These are phyloP conservation scores for Ormia ochracea DNA, from an alignment of 2,888 invertebrate genomes.

Conservation along the genomic window DNA sequence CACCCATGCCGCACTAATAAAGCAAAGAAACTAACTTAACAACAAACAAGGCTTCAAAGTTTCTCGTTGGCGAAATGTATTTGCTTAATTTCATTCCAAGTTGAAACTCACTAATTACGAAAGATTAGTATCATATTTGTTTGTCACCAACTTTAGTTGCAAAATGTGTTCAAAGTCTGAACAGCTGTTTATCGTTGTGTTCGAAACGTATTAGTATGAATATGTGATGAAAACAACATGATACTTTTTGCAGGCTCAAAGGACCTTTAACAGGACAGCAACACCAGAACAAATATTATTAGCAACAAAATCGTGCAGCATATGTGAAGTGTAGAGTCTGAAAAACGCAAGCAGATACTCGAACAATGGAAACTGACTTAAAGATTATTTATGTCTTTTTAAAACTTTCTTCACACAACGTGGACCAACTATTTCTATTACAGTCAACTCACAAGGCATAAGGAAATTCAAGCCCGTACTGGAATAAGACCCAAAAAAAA, in stretches of 20 bases:
- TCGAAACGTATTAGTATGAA: not conserved
- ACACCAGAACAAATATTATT: conserved; percentile 9
- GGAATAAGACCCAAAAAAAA: not conserved
- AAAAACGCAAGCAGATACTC: not conserved
- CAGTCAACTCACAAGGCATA: not conserved
- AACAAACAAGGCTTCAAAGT: conserved; percentile 63
- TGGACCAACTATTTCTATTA: conserved; percentile 14
- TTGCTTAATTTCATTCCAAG: conserved; percentile 58
- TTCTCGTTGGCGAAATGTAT: not conserved
- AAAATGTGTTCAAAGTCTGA: conserved; percentile 42
- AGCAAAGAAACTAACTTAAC: conserved; percentile 51
- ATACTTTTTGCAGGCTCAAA: conserved; percentile 46
- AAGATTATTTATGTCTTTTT: conserved; percentile 62
- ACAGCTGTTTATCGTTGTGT: conserved; percentile 21
- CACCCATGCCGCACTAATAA: not conserved
- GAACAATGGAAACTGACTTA: conserved; percentile 46
- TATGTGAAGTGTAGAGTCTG: conserved; percentile 33
- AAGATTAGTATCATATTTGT: conserved; percentile 75
- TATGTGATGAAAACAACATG: conserved; percentile 44
- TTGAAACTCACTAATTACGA: conserved; percentile 73
- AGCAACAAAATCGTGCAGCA: conserved; percentile 12
- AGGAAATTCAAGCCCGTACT: conserved; percentile 33
- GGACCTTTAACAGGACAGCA: conserved; percentile 7
- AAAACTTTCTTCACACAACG: conserved; percentile 42
- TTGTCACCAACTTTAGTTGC: conserved; percentile 68